A percentile compares a stretch with the other conserved stretches of the same genome.
Conservation (phyloP, 2,888 invertebrate species). For the Archips xylosteana region DNA sequence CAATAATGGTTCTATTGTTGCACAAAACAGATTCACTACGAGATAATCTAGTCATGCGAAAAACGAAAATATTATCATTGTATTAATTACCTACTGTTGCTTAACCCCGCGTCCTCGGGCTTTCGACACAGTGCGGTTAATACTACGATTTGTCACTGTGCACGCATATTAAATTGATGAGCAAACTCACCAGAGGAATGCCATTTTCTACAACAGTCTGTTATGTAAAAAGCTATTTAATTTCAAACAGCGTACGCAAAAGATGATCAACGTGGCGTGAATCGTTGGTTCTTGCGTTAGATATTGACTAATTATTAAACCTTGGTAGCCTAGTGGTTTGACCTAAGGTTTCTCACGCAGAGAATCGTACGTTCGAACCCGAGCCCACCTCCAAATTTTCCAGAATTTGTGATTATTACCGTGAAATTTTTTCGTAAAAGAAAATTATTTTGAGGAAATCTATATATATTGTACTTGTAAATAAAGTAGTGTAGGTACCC, state of each 20-base stretch:
- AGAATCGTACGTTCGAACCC: no score
- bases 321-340: background rate
- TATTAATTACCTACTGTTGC: constrained; percentile 62
- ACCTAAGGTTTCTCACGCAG: no score
- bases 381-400: no score
- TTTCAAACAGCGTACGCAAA: constrained; percentile 46
- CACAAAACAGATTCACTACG: constrained; percentile 63
- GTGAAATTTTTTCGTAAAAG: no score
- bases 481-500: no score
- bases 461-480: no score
- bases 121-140: constrained; percentile 50
- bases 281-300: background rate
- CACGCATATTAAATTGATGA: constrained; percentile 61
- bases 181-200: constrained; percentile 48
- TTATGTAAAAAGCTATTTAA: constrained; percentile 52
- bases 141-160: constrained; percentile 56
- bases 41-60: constrained; percentile 74
- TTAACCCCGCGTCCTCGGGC: constrained; percentile 47
- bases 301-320: background rate
- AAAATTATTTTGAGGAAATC: no score
- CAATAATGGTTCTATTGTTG: constrained; percentile 78
- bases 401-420: no score
- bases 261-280: constrained; percentile 33
- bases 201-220: constrained; percentile 53
- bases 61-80: constrained; percentile 72